Evolutionary conservation across 2,113 vertebrate genomes (phyloP).

Genomic region (Tichodroma muraria): DNA sequence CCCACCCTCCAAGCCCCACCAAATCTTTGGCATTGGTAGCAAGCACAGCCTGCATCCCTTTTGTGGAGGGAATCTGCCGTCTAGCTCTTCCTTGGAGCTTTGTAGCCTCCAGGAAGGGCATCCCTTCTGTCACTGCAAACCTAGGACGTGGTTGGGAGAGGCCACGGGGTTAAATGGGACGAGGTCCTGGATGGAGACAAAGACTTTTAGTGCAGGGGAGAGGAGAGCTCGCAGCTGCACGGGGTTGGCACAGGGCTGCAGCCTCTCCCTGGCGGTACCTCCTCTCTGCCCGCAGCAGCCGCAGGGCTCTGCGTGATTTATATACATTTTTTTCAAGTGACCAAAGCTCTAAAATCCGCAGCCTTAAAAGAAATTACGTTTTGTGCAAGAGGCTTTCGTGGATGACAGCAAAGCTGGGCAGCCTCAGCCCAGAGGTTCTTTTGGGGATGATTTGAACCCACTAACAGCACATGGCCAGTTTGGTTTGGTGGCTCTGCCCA

Average conservation of each 20-base stretch:
- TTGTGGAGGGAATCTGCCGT: background rate
- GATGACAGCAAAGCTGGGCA: background rate
- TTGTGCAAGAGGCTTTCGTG: background rate
- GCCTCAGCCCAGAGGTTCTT: background rate
- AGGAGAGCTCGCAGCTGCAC: background rate
- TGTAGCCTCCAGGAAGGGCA: background rate
- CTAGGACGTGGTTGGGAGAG: background rate
- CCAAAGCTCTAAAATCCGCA: background rate
- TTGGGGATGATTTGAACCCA: background rate
- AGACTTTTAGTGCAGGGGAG: background rate
- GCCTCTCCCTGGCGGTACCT: background rate
- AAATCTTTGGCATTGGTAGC: background rate
- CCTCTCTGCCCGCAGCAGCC: background rate
- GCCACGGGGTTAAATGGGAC: background rate
- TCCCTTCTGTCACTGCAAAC: background rate
- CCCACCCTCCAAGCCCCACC: background rate
- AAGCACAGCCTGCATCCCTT: background rate
- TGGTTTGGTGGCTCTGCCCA: background rate
- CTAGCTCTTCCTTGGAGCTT: background rate
- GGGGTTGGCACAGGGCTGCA: background rate
- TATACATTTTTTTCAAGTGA: constrained; percentile 39
- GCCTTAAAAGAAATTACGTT: background rate
- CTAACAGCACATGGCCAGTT: rapidly evolving
- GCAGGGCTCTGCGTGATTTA: background rate
- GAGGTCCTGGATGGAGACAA: background rate